phyloP scores from a whole-genome alignment of 1,140 invertebrate genomes.

The Drosophila prosaltans region DNA sequence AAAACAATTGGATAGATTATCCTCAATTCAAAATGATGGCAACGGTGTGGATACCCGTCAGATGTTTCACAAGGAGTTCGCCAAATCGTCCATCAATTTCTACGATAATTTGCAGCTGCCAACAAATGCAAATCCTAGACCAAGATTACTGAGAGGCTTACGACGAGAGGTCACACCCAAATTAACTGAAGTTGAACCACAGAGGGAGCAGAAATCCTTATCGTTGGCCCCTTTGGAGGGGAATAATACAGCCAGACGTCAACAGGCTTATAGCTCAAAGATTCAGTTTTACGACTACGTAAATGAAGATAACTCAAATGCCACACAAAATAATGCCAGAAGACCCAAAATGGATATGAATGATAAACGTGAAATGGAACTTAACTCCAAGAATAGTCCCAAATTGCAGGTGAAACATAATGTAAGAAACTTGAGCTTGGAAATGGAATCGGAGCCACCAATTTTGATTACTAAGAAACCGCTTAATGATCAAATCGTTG shows the following conservation, averaged over 20 bases:
- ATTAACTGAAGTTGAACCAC: conserved; percentile 58
- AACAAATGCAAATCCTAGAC: conserved; percentile 10
- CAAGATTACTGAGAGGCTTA: conserved; percentile 13
- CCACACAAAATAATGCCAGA: conserved; percentile 63
- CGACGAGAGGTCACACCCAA: conserved; percentile 65
- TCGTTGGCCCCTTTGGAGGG: conserved; percentile 12
- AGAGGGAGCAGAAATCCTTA: conserved; percentile 13
- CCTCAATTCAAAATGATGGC: conserved; percentile 4
- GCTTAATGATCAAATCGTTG: conserved; percentile 42
- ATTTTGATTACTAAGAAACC: conserved; percentile 60
- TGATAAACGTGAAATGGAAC: conserved; percentile 75
- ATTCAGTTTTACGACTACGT: conserved; percentile 78
- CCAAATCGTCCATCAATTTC: conserved; percentile 79
- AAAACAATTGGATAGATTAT: conserved; percentile 4
- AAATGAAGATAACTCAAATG: conserved; percentile 49
- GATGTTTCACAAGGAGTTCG: conserved; percentile 77
- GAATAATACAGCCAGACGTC: conserved; percentile 47
- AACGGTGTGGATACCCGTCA: conserved; percentile 64
- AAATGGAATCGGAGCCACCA: conserved; percentile 34
- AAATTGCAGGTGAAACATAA: conserved; percentile 77
- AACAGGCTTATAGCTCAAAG: conserved; percentile 73
- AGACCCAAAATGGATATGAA: conserved; percentile 77
- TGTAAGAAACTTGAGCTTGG: conserved; percentile 65
- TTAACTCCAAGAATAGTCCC: conserved; percentile 76
- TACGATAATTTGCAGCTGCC: conserved; percentile 69